Evolutionary conservation across 1,140 invertebrate species (phyloP).

Genomic region (Drosophila gunungcola): DNA sequence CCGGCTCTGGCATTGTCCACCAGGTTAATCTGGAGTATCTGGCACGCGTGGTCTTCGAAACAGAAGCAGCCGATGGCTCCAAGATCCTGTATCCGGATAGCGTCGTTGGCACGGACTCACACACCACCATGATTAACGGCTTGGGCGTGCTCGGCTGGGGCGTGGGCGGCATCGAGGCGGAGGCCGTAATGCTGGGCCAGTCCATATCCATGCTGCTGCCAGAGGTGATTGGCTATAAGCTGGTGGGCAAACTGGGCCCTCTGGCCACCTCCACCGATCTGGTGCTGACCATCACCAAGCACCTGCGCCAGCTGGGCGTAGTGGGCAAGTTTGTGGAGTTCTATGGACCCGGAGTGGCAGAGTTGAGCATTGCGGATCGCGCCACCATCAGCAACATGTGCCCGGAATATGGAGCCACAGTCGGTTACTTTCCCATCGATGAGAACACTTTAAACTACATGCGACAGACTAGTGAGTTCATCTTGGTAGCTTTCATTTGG

Average conservation of each 20-base stretch:
- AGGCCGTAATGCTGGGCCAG: constrained; percentile 97
- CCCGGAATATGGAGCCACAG: constrained; percentile 98
- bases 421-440: constrained; percentile 98
- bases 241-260: constrained; percentile 92
- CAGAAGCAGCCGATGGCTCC: constrained; percentile 82
- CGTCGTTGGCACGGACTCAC: constrained; percentile 98
- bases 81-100: constrained; percentile 95
- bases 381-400: constrained; percentile 99
- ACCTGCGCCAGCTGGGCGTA: constrained; percentile 96
- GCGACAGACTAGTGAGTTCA: constrained; percentile 92
- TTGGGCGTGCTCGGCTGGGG: constrained; percentile 93
- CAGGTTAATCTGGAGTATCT: constrained; percentile 99
- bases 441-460: constrained; percentile 93
- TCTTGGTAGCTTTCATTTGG: too few species aligned
- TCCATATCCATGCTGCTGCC: constrained; percentile 98
- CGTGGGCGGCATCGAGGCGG: constrained; percentile 91
- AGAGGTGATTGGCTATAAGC: constrained; percentile 97
- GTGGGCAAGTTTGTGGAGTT: constrained; percentile 99
- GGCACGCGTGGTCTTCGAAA: constrained; percentile 95
- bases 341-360: constrained; percentile 95
- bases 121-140: constrained; percentile 99
- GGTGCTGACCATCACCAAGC: constrained; percentile 98
- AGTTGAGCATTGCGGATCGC: constrained; percentile 97
- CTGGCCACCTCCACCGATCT: constrained; percentile 98
- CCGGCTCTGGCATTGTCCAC: constrained; percentile 99